Conservation (phyloP, 2,113 vertebrate genomes). For the Talpa occidentalis region DNA sequence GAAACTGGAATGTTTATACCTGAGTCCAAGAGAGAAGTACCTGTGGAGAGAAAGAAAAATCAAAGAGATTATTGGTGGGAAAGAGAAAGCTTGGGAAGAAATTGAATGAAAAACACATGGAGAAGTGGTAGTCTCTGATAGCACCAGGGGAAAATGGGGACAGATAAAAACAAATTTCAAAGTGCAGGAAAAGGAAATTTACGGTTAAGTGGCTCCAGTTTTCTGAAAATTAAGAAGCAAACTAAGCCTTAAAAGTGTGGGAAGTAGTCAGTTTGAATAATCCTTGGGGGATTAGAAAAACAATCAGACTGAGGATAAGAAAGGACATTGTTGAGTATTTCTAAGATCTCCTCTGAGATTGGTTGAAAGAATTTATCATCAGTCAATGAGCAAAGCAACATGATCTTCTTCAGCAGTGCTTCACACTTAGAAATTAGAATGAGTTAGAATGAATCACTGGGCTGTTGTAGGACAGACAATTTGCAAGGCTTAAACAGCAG, state of each 20-base stretch:
- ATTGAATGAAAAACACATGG: neutral
- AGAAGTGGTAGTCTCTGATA: neutral
- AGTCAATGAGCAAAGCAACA: neutral
- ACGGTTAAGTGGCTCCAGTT: neutral
- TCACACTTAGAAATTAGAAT: neutral
- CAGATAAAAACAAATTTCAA: neutral
- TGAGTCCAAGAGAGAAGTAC: neutral
- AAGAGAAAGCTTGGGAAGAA: neutral
- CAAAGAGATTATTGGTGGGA: neutral
- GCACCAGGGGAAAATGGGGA: neutral
- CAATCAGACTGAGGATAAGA: neutral
- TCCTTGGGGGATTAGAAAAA: neutral
- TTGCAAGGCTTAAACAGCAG: neutral
- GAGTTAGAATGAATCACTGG: neutral
- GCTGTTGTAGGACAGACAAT: neutral
- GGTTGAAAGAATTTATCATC: neutral
- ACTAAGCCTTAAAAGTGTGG: neutral
- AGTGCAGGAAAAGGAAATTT: neutral
- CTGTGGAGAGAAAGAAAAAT: neutral
- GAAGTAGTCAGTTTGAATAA: neutral
- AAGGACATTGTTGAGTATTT: neutral
- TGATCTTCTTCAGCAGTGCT: neutral
- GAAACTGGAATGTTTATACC: neutral
- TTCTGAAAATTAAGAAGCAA: slow-evolving; percentile 13
- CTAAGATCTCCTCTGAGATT: neutral